phyloP scores from a whole-genome alignment of 2,888 invertebrate species.

The Alcis repandata region DNA sequence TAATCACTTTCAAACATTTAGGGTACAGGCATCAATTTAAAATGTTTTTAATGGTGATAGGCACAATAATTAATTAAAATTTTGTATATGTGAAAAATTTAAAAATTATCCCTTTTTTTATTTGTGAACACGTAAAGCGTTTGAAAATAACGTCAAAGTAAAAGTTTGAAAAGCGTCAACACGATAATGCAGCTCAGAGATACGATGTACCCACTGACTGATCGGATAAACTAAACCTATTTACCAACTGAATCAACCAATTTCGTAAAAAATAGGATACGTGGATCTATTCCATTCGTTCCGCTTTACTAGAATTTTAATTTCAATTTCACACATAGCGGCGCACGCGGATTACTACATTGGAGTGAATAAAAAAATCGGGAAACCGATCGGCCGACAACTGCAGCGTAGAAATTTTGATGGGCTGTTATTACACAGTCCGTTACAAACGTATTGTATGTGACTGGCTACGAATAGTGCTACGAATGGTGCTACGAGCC shows the following conservation, averaged over 20 bases:
- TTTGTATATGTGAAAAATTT: too few relatives aligned
- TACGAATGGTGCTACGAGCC: constrained; percentile 26
- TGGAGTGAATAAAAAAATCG: constrained; percentile 70
- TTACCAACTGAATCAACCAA: constrained; percentile 49
- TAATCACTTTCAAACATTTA: too few relatives aligned
- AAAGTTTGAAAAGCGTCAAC: too few relatives aligned
- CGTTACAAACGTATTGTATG: constrained; percentile 80
- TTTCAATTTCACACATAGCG: constrained; percentile 82
- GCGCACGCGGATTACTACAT: constrained; percentile 73
- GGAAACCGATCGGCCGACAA: constrained; percentile 69
- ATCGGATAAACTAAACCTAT: constrained; percentile 41
- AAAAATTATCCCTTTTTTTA: too few relatives aligned
- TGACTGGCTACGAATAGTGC: constrained; percentile 49
- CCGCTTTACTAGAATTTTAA: constrained; percentile 81
- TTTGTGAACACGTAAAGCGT: too few relatives aligned
- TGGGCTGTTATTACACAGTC: constrained; percentile 81
- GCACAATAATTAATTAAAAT: too few relatives aligned
- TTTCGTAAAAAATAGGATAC: constrained; percentile 57
- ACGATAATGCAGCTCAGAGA: too few relatives aligned
- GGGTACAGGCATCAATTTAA: too few relatives aligned
- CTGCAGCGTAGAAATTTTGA: constrained; percentile 80
- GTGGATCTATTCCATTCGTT: constrained; percentile 68
- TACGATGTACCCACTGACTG: constrained; percentile 26
- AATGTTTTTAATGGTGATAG: too few relatives aligned
- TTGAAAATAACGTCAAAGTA: too few relatives aligned